Base-by-base conservation (phyloP, 2,113 vertebrate species). In the Calypte anna region DNA sequence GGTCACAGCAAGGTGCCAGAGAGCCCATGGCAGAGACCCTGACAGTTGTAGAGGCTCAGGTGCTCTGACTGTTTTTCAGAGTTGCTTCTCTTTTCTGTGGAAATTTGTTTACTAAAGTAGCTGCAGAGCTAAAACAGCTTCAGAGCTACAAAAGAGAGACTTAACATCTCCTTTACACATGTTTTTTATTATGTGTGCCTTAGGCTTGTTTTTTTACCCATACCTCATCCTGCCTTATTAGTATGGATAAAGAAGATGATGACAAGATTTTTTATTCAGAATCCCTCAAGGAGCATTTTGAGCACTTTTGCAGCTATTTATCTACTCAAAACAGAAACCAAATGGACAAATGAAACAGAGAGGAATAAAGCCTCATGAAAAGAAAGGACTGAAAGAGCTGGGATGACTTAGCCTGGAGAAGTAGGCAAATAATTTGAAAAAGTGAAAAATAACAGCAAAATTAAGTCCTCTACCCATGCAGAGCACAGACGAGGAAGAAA, bases 241-340 rank as follows among this genome's bases (percentile, higher is more conserved):
- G 57, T 38, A 78, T 63, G 55, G 55, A 55, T 78, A 83, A 91
- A 70, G 38, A 18, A 86, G 68, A 25, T 83, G 72, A 90, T 70
- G 66, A 70, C 50, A 77, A 89, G 31, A 54, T n/a, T 96, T 96
- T 91, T 94, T 90, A 31, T 80, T 77, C 63, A 80, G 70, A 74
- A 86, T 67, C 24, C 48, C 63, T 75, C 51, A 74, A 55, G 64
- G 68, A 68, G 8, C 11, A 74, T 91, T 90, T 77, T 83, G 43
- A 93, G 20, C 38, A 70, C 80, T 80, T 94, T 89, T 79, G 17
- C 62, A 76, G 76, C 53, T 94, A 53, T 92, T 81, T 93, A 48
- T 91, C 69, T 76, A 33, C 46, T 73, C 63, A 69, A 91, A 93
- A 23, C 46, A 93, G 57, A 93, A 95, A 88, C 25, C 36, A 85